These are phyloP conservation scores for Bostrychus sinensis DNA, from an alignment of 2,113 vertebrate genomes.

Conservation along the genomic window DNA sequence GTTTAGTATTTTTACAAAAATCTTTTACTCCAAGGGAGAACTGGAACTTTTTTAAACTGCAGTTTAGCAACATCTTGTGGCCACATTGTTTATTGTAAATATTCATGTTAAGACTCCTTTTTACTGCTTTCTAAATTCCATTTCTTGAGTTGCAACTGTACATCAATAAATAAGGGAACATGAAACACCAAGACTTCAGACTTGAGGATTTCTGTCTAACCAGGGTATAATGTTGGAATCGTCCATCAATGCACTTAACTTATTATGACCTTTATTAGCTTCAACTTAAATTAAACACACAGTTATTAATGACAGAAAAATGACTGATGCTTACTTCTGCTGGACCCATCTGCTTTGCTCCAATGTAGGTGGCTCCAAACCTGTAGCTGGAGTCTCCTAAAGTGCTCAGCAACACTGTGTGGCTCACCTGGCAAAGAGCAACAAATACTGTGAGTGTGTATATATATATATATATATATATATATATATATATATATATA, in stretches of 20 bases:
- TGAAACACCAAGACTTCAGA: too few species aligned
- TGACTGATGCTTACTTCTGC: conserved; percentile 78
- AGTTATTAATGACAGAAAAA: neutral
- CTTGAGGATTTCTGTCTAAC: too few species aligned
- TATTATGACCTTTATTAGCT: too few species aligned
- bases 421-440: conserved; percentile 81
- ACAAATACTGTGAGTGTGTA: too few species aligned
- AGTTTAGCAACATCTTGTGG: neutral
- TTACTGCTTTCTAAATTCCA: neutral
- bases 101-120: neutral
- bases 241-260: too few species aligned
- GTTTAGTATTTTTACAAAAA: too few species aligned
- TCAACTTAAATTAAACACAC: too few species aligned
- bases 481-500: too few species aligned
- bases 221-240: too few species aligned
- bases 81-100: neutral
- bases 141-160: neutral
- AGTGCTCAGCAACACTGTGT: conserved; percentile 86
- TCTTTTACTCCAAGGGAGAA: too few species aligned
- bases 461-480: too few species aligned
- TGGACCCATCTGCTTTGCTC: conserved; percentile 85
- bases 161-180: too few species aligned
- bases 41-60: neutral
- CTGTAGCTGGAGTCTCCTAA: conserved; percentile 87
- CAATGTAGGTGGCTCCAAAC: conserved; percentile 87